phyloP scores from a whole-genome alignment of 2,888 invertebrate genomes.

The Nasonia oneida region DNA sequence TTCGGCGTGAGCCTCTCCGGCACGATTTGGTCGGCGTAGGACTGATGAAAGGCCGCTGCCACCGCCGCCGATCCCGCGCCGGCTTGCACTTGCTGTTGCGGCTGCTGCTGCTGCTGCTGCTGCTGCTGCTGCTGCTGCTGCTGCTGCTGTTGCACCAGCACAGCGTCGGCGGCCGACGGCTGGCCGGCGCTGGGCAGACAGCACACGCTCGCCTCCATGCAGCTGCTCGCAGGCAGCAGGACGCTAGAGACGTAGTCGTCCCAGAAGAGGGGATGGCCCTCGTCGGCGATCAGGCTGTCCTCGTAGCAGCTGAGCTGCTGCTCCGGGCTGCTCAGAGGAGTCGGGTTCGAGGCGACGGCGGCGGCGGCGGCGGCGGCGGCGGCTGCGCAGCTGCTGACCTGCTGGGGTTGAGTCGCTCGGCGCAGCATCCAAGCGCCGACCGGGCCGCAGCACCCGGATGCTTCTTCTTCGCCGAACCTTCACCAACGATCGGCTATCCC shows the following conservation, averaged over 20 bases:
- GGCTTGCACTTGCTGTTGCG: conserved; percentile 1
- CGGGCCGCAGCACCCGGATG: conserved; percentile 28
- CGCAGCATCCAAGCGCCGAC: conserved; percentile 76
- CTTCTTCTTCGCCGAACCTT: conserved; percentile 42
- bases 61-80: neutral
- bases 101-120: neutral
- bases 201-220: conserved; percentile 79
- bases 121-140: neutral
- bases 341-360: conserved; percentile 17
- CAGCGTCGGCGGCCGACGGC: conserved; percentile 68
- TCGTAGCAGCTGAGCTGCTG: conserved; percentile 39
- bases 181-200: conserved; percentile 75
- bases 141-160: conserved; percentile 67
- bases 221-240: conserved; percentile 67
- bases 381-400: conserved; percentile 67
- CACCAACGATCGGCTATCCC: neutral
- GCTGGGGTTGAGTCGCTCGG: conserved; percentile 73
- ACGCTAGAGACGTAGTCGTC: conserved; percentile 65
- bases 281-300: conserved; percentile 26
- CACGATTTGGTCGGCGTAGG: conserved; percentile 78
- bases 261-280: conserved; percentile 68
- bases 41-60: conserved; percentile 69
- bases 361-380: conserved; percentile 31
- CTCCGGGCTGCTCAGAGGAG: conserved; percentile 28
- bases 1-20: conserved; percentile 75